Evolutionary conservation across 2,888 invertebrate species (phyloP), one percentile per base, ranked within the genome.

Genomic region (Chouioia cunea): DNA sequence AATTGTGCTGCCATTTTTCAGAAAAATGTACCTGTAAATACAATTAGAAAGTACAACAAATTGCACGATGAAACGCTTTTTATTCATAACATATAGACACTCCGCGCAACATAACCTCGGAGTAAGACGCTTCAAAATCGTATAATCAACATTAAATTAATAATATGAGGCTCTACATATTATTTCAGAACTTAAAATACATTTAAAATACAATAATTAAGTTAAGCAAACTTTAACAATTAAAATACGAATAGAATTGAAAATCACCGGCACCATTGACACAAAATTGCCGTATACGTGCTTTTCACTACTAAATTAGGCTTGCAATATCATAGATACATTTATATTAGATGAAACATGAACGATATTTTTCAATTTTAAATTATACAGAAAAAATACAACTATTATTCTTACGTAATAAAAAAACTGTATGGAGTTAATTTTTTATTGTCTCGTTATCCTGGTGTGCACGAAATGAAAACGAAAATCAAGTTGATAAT

Each of bases 1-100:
- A 96, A 88, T 79, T 94, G 93, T 76, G 93, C 91, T 75, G 91
- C 89, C 88, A 90, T 90, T 79, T 82, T 87, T 44, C 18, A 18
- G 0, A 8, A 16, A 16, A 10, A n/a, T 20, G 47, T 54, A 56
- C 22, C 66, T 70, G 18, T 6, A 67, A 73, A 27, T 48, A 46
- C 4, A 53, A 23, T 16, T 0, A 59, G 6, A n/a, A 4, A n/a
- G 58, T 16, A n/a, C 44, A 56, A 10, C 12, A 50, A n/a, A n/a
- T 10, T 53, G 6, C 14, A 56, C 62, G 68, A 58, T 50, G 47
- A 47, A 66, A 64, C 6, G 64, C 16, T 52, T 54, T 59, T n/a
- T 12, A 36, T 12, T 36, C 10, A 36, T 18, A n/a, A 54, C 18
- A 16, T 23, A 12, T n/a, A 14, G 36, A 20, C 4, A 36, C 4